A percentile compares a stretch with the other conserved stretches of the same genome.
Conservation (phyloP, 2,113 vertebrate species). For the Thalassarche chlororhynchos region DNA sequence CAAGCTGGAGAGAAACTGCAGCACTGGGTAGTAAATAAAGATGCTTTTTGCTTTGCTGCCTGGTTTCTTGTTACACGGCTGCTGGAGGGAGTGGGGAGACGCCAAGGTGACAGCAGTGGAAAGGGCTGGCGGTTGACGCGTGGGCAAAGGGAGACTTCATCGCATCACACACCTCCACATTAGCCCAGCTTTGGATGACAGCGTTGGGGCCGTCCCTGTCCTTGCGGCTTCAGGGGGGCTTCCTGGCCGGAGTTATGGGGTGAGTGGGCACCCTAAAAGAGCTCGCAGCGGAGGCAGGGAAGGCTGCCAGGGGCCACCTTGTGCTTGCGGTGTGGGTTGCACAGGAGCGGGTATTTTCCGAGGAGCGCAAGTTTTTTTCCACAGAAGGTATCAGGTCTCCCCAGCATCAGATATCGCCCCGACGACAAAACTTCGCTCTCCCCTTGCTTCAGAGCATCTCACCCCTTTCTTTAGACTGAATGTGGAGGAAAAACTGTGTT, state of each 20-base stretch:
- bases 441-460: neutral
- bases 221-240: neutral
- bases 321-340: neutral
- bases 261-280: neutral
- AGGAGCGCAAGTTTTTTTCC: slow-evolving; percentile 1
- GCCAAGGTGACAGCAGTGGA: slow-evolving; percentile 20
- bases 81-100: neutral
- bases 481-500: neutral
- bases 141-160: neutral
- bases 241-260: neutral
- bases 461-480: neutral
- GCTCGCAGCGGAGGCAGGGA: neutral
- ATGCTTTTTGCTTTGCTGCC: slow-evolving; percentile 21
- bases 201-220: neutral
- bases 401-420: neutral
- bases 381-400: slow-evolving; percentile 28
- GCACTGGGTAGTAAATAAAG: slow-evolving; percentile 31
- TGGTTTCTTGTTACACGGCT: slow-evolving; percentile 9
- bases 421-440: neutral
- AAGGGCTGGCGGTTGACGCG: neutral
- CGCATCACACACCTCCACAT: fast-evolving
- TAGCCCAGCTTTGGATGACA: neutral
- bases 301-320: neutral
- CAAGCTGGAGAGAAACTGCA: neutral
- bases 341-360: neutral